A percentile compares a stretch with the other conserved stretches of the same genome.
Conservation (phyloP, 2,888 invertebrate species). For the Tridacna gigas region DNA sequence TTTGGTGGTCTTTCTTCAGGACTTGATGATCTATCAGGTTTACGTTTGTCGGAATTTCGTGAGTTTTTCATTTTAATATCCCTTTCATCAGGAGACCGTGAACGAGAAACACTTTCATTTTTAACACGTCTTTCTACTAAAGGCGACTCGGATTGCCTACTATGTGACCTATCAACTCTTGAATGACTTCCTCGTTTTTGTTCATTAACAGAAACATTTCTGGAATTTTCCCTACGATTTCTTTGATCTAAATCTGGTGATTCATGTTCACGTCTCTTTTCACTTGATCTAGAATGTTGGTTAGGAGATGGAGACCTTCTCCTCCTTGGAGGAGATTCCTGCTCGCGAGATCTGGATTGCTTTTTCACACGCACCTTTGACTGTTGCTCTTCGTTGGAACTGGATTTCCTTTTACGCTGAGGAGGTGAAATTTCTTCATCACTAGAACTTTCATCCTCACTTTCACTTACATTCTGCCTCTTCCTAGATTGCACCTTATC, state of each 20-base stretch:
- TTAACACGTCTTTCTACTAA: background rate
- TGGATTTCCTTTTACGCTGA: background rate
- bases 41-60: conserved; percentile 41
- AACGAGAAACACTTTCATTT: conserved; percentile 16
- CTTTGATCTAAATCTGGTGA: conserved; percentile 9
- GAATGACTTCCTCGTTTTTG: conserved; percentile 30
- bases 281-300: conserved; percentile 20
- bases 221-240: conserved; percentile 11
- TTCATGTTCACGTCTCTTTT: background rate
- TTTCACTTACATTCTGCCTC: conserved; percentile 6
- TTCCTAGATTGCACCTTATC: conserved; percentile 16
- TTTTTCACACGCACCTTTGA: conserved; percentile 19
- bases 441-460: conserved; percentile 42
- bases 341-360: background rate
- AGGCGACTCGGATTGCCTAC: conserved; percentile 37
- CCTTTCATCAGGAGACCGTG: conserved; percentile 23
- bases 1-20: conserved; percentile 46
- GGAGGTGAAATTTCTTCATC: conserved; percentile 31
- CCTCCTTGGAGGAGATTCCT: conserved; percentile 19
- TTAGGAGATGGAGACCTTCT: conserved; percentile 30
- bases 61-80: conserved; percentile 30
- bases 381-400: conserved; percentile 10
- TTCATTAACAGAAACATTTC: background rate
- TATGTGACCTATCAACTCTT: conserved; percentile 19
- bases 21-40: conserved; percentile 44